Evolutionary conservation across 2,113 vertebrate species (phyloP).

Genomic region (Vulpes lagopus): DNA sequence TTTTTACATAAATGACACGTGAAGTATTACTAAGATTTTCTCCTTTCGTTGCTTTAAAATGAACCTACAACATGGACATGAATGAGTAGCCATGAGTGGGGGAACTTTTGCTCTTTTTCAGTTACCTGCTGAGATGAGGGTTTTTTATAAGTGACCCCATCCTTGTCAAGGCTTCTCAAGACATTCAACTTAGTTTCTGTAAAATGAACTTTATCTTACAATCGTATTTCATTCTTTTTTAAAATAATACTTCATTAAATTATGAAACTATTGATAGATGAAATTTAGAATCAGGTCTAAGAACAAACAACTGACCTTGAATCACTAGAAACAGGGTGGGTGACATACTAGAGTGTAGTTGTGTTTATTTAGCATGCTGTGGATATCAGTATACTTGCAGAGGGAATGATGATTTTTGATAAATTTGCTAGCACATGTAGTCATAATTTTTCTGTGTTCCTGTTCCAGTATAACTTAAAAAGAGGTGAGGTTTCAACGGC

Average conservation of each 20-base stretch:
- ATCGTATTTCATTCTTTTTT: slow-evolving; percentile 36
- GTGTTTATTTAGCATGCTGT: not conserved
- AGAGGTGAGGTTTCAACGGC: not conserved
- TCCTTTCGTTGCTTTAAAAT: not conserved
- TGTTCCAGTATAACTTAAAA: slow-evolving; percentile 43
- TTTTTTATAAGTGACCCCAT: not conserved
- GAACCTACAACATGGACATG: not conserved
- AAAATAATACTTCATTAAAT: not conserved
- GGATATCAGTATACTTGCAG: not conserved
- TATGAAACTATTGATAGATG: not conserved
- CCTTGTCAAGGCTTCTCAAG: not conserved
- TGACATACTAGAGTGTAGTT: not conserved
- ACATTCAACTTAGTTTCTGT: slow-evolving; percentile 10
- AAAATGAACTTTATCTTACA: not conserved
- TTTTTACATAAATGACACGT: not conserved
- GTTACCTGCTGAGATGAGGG: not conserved
- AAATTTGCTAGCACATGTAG: not conserved
- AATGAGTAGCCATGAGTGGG: not conserved
- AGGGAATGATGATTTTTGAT: slow-evolving; percentile 27
- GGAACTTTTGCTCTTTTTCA: not conserved
- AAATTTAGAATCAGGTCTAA: not conserved
- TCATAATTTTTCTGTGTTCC: slow-evolving; percentile 51
- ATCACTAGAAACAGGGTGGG: not conserved
- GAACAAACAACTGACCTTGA: not conserved
- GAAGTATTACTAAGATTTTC: not conserved